phyloP scores from a whole-genome alignment of 2,888 invertebrate genomes.

The Eumacrocentrus americanus region DNA sequence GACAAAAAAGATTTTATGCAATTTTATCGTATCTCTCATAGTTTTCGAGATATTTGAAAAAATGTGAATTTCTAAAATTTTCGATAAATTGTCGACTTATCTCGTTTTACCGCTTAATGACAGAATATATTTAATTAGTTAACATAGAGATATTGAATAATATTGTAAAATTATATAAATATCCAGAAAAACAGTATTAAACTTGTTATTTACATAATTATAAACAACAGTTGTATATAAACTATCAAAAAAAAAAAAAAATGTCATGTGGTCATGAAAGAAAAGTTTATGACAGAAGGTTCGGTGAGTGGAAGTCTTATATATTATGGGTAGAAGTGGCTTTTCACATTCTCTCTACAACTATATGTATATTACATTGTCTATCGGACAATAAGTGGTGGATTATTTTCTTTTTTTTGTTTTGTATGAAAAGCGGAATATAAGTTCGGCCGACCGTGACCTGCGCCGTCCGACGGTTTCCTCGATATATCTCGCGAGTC shows the following conservation, averaged over 20 bases:
- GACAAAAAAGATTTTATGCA: too few species aligned
- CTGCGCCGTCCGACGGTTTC: slow-evolving; percentile 34
- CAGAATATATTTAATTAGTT: too few species aligned
- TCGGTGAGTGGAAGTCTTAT: too few species aligned
- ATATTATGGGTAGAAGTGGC: background rate
- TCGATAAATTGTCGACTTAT: too few species aligned
- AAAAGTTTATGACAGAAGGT: background rate
- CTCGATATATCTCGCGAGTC: slow-evolving; percentile 35
- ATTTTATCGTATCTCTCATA: too few species aligned
- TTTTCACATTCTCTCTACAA: background rate
- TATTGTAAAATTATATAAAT: too few species aligned
- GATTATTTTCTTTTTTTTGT: background rate
- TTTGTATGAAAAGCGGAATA: slow-evolving; percentile 2
- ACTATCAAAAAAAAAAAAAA: background rate
- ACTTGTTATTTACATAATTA: too few species aligned
- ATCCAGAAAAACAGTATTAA: too few species aligned
- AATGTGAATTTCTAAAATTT: too few species aligned
- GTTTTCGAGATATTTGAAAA: too few species aligned
- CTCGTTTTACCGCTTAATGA: too few species aligned
- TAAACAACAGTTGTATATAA: background rate
- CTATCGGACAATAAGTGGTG: background rate
- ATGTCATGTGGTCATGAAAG: background rate
- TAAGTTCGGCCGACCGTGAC: slow-evolving; percentile 34
- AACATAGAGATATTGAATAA: too few species aligned
- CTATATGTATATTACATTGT: background rate